A percentile compares a stretch with the other conserved stretches of the same genome.
Evolutionary conservation across 2,888 invertebrate genomes (phyloP).

Genomic region (Chesias legatella): DNA sequence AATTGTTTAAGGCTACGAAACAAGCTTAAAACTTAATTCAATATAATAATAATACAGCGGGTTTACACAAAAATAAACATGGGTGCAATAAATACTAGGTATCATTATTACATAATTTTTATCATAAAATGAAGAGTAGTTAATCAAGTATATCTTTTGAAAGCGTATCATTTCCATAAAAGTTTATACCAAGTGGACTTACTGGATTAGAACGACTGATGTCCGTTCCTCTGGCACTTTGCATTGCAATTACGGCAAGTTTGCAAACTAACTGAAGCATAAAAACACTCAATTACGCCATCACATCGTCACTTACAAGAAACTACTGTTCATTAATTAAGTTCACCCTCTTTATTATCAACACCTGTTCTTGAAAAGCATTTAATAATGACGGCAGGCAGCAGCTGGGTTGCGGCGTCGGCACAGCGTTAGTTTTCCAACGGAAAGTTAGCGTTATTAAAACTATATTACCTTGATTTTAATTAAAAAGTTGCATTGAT

Average conservation of each 20-base stretch:
- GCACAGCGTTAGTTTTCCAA: constrained; percentile 62
- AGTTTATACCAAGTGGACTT: too few relatives aligned
- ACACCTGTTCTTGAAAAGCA: constrained; percentile 78
- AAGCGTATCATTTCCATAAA: too few relatives aligned
- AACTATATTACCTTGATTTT: constrained; percentile 48
- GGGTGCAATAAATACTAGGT: too few relatives aligned
- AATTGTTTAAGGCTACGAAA: too few relatives aligned
- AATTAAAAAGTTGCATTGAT: constrained; percentile 17
- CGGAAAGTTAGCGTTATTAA: constrained; percentile 58
- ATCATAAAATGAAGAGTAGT: too few relatives aligned
- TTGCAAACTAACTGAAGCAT: constrained; percentile 11
- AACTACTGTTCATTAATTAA: constrained; percentile 73
- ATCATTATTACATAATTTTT: too few relatives aligned
- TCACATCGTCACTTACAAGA: constrained; percentile 35
- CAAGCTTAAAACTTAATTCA: too few relatives aligned
- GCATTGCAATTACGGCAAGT: constrained; percentile 7
- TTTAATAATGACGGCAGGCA: constrained; percentile 75
- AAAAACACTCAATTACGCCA: constrained; percentile 29
- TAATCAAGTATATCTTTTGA: too few relatives aligned
- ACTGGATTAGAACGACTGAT: too few relatives aligned
- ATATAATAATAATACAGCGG: too few relatives aligned
- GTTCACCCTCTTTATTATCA: constrained; percentile 75
- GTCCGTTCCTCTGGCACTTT: not conserved
- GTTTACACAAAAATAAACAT: too few relatives aligned
- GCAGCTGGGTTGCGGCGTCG: constrained; percentile 62